Evolutionary conservation across 2,888 invertebrate species (phyloP).

Genomic region (Heliconius cydno): DNA sequence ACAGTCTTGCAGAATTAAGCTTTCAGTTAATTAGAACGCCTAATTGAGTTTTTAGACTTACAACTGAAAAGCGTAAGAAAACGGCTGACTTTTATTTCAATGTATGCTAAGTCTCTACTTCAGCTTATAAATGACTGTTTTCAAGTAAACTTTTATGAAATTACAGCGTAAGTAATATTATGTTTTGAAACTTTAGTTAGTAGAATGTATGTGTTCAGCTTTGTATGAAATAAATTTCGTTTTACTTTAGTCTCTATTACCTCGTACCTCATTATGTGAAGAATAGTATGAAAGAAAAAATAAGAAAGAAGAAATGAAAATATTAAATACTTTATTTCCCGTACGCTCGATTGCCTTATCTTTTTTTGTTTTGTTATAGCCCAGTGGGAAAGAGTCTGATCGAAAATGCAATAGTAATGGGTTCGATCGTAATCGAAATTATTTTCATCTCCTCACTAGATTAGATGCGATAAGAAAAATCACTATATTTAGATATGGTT

Average conservation of each 20-base stretch:
- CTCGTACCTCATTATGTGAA: background rate
- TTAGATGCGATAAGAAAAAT: too few relatives aligned
- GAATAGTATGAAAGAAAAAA: too few relatives aligned
- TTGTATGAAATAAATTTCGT: conserved; percentile 6
- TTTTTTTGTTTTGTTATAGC: too few relatives aligned
- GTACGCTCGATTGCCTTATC: too few relatives aligned
- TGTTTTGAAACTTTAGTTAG: conserved; percentile 12
- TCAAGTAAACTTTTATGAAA: conserved; percentile 14
- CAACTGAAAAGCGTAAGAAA: conserved; percentile 25
- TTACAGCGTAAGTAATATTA: conserved; percentile 11
- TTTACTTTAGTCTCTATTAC: background rate
- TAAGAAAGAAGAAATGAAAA: too few relatives aligned
- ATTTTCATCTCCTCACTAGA: too few relatives aligned
- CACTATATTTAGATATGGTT: too few relatives aligned
- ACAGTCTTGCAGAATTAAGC: conserved; percentile 24
- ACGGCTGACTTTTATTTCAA: conserved; percentile 19
- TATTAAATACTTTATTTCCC: too few relatives aligned
- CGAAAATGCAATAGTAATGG: too few relatives aligned
- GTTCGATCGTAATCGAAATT: too few relatives aligned
- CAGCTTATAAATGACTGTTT: conserved; percentile 14
- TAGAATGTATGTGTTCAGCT: background rate
- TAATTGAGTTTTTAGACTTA: conserved; percentile 34
- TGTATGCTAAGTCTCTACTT: conserved; percentile 7
- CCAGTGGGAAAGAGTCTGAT: too few relatives aligned
- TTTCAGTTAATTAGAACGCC: conserved; percentile 36